Evolutionary conservation across 2,888 invertebrate species (phyloP).

Genomic region (Drosophila falleni): DNA sequence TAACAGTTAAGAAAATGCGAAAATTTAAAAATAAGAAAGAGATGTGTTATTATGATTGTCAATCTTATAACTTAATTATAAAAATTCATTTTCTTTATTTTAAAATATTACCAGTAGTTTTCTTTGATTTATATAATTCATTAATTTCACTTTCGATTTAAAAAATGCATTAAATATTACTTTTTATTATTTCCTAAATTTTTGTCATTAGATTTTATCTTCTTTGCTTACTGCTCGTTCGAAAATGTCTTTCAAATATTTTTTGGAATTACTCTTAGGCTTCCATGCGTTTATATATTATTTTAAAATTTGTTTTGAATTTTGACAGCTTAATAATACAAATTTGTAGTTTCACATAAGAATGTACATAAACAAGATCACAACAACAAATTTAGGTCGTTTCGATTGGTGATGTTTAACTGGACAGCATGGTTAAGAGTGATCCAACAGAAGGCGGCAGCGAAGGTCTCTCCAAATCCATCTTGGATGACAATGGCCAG

Average conservation of each 20-base stretch:
- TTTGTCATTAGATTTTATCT: neutral
- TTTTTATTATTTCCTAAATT: no score
- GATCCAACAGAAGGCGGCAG: conserved; percentile 17
- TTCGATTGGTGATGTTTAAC: conserved; percentile 27
- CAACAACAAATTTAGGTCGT: conserved; percentile 31
- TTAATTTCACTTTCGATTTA: no score
- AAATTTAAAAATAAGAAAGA: no score
- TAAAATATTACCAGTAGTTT: no score
- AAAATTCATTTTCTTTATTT: no score
- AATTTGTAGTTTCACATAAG: neutral
- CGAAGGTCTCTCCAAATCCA: neutral
- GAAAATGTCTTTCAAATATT: no score
- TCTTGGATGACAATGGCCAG: conserved; percentile 1
- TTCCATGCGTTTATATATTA: neutral
- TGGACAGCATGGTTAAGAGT: conserved; percentile 31
- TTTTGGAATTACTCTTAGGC: no score
- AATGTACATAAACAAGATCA: neutral
- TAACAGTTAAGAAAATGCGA: no score
- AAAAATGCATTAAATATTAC: no score
- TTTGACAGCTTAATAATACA: neutral
- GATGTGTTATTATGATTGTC: no score
- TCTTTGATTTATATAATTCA: no score
- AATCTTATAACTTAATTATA: no score
- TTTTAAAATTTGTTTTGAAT: neutral
- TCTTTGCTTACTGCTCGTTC: neutral